These are phyloP conservation scores for Heptranchias perlo DNA, from an alignment of 2,113 vertebrate species.

Conservation along the genomic window DNA sequence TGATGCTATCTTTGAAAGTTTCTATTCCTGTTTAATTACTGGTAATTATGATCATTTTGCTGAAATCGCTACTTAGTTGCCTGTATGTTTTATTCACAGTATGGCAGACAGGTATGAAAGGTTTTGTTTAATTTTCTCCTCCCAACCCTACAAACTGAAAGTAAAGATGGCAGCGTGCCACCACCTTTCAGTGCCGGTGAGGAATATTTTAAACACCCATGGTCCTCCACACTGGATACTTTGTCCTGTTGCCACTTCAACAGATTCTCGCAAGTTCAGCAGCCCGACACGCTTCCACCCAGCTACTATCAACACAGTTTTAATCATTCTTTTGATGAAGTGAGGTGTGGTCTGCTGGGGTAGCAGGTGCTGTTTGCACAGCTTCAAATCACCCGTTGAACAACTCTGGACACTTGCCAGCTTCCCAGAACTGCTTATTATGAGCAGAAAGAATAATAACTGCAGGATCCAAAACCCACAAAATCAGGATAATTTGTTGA, in stretches of 20 bases:
- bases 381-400: not conserved
- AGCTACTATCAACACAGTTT: not conserved
- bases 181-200: not conserved
- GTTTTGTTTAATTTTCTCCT: not conserved
- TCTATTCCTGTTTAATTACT: not conserved
- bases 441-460: not conserved
- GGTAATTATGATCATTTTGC: conserved; percentile 12
- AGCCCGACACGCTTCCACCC: not conserved
- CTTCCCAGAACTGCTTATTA: not conserved
- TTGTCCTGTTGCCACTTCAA: not conserved
- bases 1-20: not conserved
- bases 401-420: not conserved
- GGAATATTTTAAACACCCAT: not conserved
- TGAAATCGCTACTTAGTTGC: not conserved
- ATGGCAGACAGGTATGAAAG: not conserved
- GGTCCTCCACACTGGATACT: not conserved
- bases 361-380: not conserved
- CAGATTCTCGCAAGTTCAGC: not conserved
- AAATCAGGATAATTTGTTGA: not conserved
- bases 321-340: not conserved
- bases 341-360: not conserved
- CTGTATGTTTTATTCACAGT: not conserved
- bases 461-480: not conserved
- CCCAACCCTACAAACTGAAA: not conserved
- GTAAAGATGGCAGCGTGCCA: not conserved